These are phyloP conservation scores for Chrysomela aeneicollis DNA, from an alignment of 2,888 invertebrate species.

Conservation along the genomic window DNA sequence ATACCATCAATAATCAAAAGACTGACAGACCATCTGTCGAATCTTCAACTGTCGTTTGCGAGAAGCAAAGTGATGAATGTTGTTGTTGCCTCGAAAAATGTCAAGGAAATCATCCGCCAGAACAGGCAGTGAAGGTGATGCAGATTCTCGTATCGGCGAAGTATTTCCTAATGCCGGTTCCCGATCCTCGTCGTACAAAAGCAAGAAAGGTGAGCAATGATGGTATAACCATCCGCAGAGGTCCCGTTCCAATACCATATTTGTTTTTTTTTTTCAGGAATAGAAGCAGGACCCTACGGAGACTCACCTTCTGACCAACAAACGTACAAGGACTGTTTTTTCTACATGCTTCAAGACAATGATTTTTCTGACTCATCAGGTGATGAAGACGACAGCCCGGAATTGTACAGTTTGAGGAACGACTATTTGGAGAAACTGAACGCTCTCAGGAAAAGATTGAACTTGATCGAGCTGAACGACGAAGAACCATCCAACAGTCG, in stretches of 20 bases:
- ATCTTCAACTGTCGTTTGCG: neutral
- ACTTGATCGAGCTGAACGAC: slow-evolving; percentile 38
- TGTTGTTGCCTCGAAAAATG: slow-evolving; percentile 30
- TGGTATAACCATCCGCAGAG: neutral
- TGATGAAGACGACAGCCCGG: slow-evolving; percentile 28
- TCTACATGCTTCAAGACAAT: slow-evolving; percentile 34
- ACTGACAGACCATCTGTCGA: neutral
- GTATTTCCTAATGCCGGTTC: slow-evolving; percentile 22
- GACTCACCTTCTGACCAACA: slow-evolving; percentile 26
- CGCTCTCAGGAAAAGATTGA: slow-evolving; percentile 37
- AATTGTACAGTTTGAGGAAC: slow-evolving; percentile 39
- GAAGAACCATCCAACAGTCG: slow-evolving; percentile 9
- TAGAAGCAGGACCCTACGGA: slow-evolving; percentile 38
- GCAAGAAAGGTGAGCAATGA: slow-evolving; percentile 28
- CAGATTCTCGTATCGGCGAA: slow-evolving; percentile 30
- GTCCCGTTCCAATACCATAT: neutral
- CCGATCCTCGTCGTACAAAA: slow-evolving; percentile 31
- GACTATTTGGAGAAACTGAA: slow-evolving; percentile 44
- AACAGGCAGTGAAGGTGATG: slow-evolving; percentile 42
- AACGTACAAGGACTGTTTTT: slow-evolving; percentile 29
- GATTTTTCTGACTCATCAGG: slow-evolving; percentile 26
- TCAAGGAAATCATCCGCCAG: slow-evolving; percentile 41
- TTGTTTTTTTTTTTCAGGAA: slow-evolving; percentile 24
- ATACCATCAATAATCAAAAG: no score
- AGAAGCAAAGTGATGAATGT: neutral